These are phyloP conservation scores for Coptotermes formosanus DNA, from an alignment of 1,140 invertebrate species.

Conservation along the genomic window DNA sequence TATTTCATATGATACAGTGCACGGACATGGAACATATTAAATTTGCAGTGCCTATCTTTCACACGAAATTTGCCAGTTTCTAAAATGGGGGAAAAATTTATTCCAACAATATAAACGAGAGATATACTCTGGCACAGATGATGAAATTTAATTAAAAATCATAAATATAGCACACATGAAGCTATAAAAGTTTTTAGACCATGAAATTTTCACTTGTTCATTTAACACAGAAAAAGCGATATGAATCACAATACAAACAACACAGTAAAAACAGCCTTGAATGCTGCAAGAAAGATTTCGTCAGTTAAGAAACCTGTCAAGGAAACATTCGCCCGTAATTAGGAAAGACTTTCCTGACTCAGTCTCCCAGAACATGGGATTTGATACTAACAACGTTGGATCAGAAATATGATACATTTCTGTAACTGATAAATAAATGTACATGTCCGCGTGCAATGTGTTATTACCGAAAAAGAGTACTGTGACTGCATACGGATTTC, in stretches of 20 bases:
- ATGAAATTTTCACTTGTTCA: background rate
- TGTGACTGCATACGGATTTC: no score
- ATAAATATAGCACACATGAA: background rate
- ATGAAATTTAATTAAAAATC: background rate
- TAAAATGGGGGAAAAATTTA: background rate
- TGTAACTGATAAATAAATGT: background rate
- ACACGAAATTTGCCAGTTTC: no score
- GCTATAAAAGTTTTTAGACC: background rate
- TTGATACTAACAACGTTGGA: background rate
- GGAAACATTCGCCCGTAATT: background rate
- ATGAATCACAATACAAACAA: background rate
- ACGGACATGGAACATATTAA: no score
- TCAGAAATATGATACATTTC: background rate
- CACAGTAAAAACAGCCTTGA: background rate
- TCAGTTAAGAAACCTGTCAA: background rate
- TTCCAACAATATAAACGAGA: background rate
- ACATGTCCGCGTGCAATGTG: background rate
- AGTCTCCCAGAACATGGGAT: background rate
- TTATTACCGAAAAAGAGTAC: no score
- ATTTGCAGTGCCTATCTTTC: no score
- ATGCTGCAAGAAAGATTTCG: background rate
- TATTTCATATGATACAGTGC: no score
- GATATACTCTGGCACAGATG: background rate
- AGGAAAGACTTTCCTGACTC: background rate
- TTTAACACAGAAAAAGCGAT: background rate